A percentile compares a stretch with the other conserved stretches of the same genome.
Conservation (phyloP, 2,797 vertebrate species). For the Myotis myotis region DNA sequence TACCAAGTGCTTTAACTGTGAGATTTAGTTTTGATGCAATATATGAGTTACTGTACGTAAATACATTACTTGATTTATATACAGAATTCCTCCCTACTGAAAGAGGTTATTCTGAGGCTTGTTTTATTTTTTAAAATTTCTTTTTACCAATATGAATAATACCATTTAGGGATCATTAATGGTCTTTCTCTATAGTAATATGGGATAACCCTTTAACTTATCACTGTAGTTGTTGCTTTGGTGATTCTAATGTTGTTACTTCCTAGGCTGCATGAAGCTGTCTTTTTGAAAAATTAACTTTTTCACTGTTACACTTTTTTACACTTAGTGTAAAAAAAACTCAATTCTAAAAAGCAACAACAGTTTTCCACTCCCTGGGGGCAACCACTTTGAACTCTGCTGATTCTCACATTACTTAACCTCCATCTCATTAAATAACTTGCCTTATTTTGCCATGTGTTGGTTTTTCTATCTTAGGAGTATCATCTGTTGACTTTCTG, state of each 20-base stretch:
- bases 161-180: conserved; percentile 17
- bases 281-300: not conserved
- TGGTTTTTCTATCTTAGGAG: conserved; percentile 25
- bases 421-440: conserved; percentile 6
- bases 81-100: conserved; percentile 32
- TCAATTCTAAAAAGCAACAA: not conserved
- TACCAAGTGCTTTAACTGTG: conserved; percentile 22
- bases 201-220: not conserved
- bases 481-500: conserved; percentile 9
- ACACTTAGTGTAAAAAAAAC: conserved; percentile 29
- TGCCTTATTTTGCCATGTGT: conserved; percentile 31
- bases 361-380: not conserved
- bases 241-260: conserved; percentile 38
- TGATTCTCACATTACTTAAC: not conserved
- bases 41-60: conserved; percentile 48
- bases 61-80: conserved; percentile 50
- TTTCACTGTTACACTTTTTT: not conserved
- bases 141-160: conserved; percentile 26
- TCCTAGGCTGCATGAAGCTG: not conserved
- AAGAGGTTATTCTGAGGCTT: conserved; percentile 27
- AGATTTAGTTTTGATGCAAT: conserved; percentile 40
- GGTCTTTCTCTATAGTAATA: not conserved
- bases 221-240: not conserved
- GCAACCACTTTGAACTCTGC: not conserved
- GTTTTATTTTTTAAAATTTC: not conserved